Conservation (phyloP, 2,888 invertebrate species). For the Congeria kusceri region DNA sequence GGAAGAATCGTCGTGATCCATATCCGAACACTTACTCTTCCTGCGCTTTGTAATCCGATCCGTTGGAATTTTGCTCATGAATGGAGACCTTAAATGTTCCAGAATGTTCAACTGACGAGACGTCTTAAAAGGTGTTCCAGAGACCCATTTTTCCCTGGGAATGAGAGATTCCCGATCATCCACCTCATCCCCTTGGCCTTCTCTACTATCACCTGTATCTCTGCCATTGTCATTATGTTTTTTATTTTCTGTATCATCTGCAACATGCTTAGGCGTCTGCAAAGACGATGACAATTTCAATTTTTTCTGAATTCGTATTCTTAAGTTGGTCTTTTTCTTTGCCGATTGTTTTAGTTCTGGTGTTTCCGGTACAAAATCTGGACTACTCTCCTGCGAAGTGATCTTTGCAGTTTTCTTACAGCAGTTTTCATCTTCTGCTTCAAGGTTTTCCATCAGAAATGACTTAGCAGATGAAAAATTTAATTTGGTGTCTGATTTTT, state of each 20-base stretch:
- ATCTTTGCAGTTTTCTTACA: not conserved
- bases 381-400: not conserved
- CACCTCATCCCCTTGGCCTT: no score
- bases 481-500: no score
- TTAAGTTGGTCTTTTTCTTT: not conserved
- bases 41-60: constrained; percentile 53
- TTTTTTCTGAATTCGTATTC: not conserved
- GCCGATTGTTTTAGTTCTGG: constrained; percentile 23
- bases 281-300: not conserved
- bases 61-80: constrained; percentile 47
- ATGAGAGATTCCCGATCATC: no score
- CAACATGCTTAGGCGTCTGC: not conserved
- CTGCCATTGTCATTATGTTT: not conserved
- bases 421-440: no score
- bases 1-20: no score
- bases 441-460: no score
- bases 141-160: no score
- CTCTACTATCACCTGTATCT: no score
- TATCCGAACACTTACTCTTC: not conserved
- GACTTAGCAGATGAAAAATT: no score
- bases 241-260: not conserved
- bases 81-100: constrained; percentile 42
- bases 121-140: constrained; percentile 26
- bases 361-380: constrained; percentile 38
- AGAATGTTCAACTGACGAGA: constrained; percentile 5